Evolutionary conservation across 2,888 invertebrate genomes (phyloP), one percentile per base, ranked within the genome.

Genomic region (Nysson spinosus): DNA sequence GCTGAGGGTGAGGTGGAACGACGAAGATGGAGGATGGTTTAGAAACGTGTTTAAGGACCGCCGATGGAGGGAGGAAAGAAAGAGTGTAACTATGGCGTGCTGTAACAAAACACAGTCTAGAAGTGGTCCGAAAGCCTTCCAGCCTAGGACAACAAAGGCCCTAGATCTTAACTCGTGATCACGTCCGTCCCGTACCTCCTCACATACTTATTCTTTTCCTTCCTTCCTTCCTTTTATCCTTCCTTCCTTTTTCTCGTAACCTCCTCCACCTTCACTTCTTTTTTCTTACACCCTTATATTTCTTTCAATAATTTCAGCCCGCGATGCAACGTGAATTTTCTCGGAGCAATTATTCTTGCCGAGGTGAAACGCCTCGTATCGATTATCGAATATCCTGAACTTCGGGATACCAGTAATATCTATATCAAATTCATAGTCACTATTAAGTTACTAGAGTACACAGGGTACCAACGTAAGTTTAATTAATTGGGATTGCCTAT

Each of bases 41-140:
- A 50, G 62, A 37, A 74, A 72, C 63, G 69, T 64, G 57, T 72
- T 75, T 66, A 72, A 75, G 75, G 60, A 66, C 37, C 58, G 55
- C 40, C 34, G 32, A 6, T 40, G 64, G 61, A 50, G 51, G 57
- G 62, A 57, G 64, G 68, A 69, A 72, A 69, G 63, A 67, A 70
- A 71, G 70, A 76, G 61, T 62, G 72, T 69, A 75, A 75, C 69
- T 68, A 72, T 65, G 67, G 67, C 72, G 69, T 54, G 75, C 58
- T 69, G 72, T 71, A 80, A 79, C 76, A 79, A 80, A 79, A 78
- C 75, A 77, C 70, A 68, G 72, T 75, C 76, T 71, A 76, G 71
- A 75, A 76, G 66, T 64, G 69, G 58, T 51, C 47, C 66, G 67
- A 60, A 70, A 62, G 69, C 64, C 60, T 62, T 66, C 54, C 69